These are phyloP conservation scores for Serrognathus titanus DNA, from an alignment of 2,888 invertebrate genomes.

Conservation along the genomic window DNA sequence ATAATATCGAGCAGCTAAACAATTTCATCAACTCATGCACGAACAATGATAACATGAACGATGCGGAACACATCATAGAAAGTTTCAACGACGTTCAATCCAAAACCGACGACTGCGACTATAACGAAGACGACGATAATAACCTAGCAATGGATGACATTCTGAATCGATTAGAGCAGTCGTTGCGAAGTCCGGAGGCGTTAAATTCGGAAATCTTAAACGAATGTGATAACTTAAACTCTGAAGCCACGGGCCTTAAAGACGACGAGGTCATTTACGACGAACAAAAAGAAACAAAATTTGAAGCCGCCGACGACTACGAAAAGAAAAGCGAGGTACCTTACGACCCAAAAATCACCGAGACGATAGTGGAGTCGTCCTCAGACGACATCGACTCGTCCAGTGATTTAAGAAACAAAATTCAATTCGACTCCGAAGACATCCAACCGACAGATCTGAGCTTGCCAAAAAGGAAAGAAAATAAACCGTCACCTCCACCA, in stretches of 20 bases:
- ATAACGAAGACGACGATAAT: constrained; percentile 47
- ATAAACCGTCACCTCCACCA: constrained; percentile 49
- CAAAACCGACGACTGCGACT: constrained; percentile 45
- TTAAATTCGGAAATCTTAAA: constrained; percentile 24
- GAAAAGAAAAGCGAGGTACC: too few relatives aligned
- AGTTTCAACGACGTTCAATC: constrained; percentile 19
- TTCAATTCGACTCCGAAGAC: constrained; percentile 36
- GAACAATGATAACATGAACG: constrained; percentile 14
- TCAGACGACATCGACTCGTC: constrained; percentile 9
- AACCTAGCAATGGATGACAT: constrained; percentile 56
- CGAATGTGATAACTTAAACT: constrained; percentile 9
- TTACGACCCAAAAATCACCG: constrained; percentile 3
- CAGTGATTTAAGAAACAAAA: constrained; percentile 33
- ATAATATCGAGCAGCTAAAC: constrained; percentile 39
- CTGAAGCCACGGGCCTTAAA: background rate
- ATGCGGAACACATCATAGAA: constrained; percentile 14
- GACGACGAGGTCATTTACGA: constrained; percentile 8
- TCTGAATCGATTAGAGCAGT: constrained; percentile 61
- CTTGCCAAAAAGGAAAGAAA: constrained; percentile 51
- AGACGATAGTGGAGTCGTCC: constrained; percentile 4
- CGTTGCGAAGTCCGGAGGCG: constrained; percentile 50
- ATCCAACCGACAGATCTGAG: constrained; percentile 58
- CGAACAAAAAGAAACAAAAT: constrained; percentile 13
- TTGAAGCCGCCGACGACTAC: constrained; percentile 8
- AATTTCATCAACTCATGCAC: constrained; percentile 38